Evolutionary conservation across 2,888 invertebrate species (phyloP), one percentile per base, ranked within the genome.

Genomic region (Drosophila putrida): DNA sequence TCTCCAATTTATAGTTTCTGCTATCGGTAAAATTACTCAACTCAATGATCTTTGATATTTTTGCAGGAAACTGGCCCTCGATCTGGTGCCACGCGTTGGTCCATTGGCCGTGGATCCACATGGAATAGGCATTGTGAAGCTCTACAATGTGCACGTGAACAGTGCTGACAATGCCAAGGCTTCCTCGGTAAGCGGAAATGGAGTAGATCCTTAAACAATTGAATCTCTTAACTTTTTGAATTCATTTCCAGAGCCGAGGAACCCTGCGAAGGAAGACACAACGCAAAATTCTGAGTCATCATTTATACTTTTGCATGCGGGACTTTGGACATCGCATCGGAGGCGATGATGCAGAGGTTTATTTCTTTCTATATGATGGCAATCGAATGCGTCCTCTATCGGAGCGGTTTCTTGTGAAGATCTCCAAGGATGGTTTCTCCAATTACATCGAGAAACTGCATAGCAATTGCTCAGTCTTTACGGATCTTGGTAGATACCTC

Each of bases 31-130:
- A 44, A 77, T 47, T 44, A 69, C 60, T 73, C 63, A 69, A 15
- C 36, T 20, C 33, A 25, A 61, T 31, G 36, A 57, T 74, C 58
- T 66, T 49, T n/a, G 39, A 59, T 69, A 62, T 55, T 57, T 94
- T 57, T 94, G 41, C 94, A 98, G 98, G 92, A 97, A 98, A 94
- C 94, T 98, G 54, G 97, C 97, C 0, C 93, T 98, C 90, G 98
- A 98, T 93, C 93, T 98, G 90, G 98, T 98, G 27, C 98, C 98
- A 0, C 94, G 98, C 28, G 95, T 96, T 75, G 97, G 97, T 35
- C 96, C 97, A 28, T 95, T 97, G 90, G 97, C 97, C 92, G 97
- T 98, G 38, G 97, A 98, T 91, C 96, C 97, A 33, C 97, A 97
- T 88, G 95, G 96, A 51, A 96, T 97, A 93, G 98, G 98, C 79